phyloP scores from a whole-genome alignment of 2,113 vertebrate genomes.

The Cebus imitator region DNA sequence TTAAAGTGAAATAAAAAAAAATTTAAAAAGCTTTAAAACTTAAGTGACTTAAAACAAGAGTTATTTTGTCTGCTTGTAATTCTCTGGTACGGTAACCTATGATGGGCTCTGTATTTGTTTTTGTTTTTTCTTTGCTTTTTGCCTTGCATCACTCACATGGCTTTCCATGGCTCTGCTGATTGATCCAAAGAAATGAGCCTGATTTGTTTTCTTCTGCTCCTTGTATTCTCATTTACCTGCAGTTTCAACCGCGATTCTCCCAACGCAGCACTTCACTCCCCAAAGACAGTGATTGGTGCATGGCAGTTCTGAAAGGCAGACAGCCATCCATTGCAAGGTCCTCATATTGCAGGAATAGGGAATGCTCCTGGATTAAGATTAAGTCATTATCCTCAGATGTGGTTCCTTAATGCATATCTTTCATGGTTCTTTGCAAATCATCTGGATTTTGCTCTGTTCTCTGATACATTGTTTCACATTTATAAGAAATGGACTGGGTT shows the following conservation, averaged over 20 bases:
- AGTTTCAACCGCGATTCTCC: background rate
- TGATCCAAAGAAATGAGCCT: background rate
- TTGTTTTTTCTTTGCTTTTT: background rate
- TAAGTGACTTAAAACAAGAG: background rate
- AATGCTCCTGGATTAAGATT: background rate
- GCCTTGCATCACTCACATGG: accelerated
- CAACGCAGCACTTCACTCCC: accelerated
- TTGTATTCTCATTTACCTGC: accelerated
- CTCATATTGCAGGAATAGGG: background rate
- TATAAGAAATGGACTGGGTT: background rate
- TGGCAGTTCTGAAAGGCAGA: background rate
- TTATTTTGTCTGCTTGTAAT: background rate
- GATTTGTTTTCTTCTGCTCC: background rate
- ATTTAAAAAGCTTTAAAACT: background rate
- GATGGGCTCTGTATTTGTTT: background rate
- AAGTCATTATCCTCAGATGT: background rate
- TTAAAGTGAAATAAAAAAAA: background rate
- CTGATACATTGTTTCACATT: background rate
- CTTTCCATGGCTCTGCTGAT: accelerated
- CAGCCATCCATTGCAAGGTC: accelerated
- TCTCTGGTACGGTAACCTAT: background rate
- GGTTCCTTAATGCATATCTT: background rate
- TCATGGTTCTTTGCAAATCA: background rate
- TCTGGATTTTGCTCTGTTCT: background rate
- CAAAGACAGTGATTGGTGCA: background rate